Percentiles rank a stretch among this genome's conserved stretches.
Evolutionary conservation across 2,113 vertebrate genomes (phyloP).

Genomic region (Semicossyphus pulcher): DNA sequence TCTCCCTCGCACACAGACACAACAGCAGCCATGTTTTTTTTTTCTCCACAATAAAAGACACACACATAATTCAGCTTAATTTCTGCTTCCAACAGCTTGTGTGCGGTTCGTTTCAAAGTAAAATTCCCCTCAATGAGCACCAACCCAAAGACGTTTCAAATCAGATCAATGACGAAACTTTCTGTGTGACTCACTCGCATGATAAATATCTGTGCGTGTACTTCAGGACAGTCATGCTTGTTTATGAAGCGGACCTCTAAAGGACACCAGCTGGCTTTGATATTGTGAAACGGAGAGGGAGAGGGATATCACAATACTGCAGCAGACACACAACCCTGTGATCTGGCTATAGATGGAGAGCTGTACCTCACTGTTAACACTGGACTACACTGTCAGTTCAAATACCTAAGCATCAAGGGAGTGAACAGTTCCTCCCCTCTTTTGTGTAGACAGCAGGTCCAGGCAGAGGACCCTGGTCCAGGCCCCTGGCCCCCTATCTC

Average conservation of each 20-base stretch:
- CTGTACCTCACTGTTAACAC: slow-evolving; percentile 48
- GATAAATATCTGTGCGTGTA: slow-evolving; percentile 56
- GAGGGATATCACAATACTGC: slow-evolving; percentile 53
- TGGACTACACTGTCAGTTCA: slow-evolving; percentile 64
- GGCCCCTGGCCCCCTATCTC: slow-evolving; percentile 72
- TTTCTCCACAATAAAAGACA: slow-evolving; percentile 22
- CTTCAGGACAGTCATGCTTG: slow-evolving; percentile 67
- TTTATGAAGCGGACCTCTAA: slow-evolving; percentile 72
- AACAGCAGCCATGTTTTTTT: slow-evolving; percentile 36
- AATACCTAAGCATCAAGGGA: slow-evolving; percentile 64
- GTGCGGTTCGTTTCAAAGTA: slow-evolving; percentile 39
- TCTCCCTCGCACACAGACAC: slow-evolving; percentile 17
- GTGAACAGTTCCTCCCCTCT: slow-evolving; percentile 73
- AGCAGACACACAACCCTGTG: slow-evolving; percentile 53
- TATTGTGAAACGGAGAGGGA: slow-evolving; percentile 66
- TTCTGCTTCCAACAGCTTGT: slow-evolving; percentile 28
- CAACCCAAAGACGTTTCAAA: slow-evolving; percentile 39
- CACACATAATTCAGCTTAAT: neutral
- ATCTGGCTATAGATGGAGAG: slow-evolving; percentile 48
- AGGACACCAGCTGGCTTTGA: slow-evolving; percentile 77
- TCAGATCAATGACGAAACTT: slow-evolving; percentile 62
- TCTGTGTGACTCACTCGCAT: slow-evolving; percentile 53
- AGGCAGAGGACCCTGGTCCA: slow-evolving; percentile 69
- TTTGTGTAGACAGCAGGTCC: slow-evolving; percentile 83
- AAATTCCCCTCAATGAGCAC: slow-evolving; percentile 45